A percentile compares a stretch with the other conserved stretches of the same genome.
phyloP scores from a whole-genome alignment of 2,797 vertebrate species.

The Nannoperca obscura region DNA sequence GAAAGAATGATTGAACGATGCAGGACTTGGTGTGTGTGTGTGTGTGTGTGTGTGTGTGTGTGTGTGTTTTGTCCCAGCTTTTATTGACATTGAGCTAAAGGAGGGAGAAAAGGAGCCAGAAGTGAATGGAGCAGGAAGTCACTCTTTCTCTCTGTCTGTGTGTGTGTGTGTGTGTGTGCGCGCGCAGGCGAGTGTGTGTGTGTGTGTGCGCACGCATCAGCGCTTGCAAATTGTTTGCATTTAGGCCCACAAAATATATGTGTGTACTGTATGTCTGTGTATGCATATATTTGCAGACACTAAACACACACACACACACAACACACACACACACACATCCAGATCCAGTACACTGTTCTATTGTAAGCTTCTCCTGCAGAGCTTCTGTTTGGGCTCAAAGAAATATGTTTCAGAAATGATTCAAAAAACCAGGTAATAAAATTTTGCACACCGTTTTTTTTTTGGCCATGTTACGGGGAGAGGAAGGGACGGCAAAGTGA shows the following conservation, averaged over 20 bases:
- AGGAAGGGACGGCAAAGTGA: neutral
- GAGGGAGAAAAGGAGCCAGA: slow-evolving; percentile 30
- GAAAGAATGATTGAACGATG: slow-evolving; percentile 17
- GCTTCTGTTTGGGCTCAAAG: slow-evolving; percentile 21
- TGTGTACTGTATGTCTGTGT: neutral
- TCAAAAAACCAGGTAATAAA: slow-evolving; percentile 55
- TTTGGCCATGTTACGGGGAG: neutral
- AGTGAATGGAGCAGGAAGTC: slow-evolving; percentile 22
- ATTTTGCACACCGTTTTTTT: slow-evolving; percentile 39
- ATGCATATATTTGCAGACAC: slow-evolving; percentile 25
- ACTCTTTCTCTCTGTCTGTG: neutral
- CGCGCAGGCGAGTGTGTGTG: no score
- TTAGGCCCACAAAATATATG: neutral
- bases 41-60: slow-evolving; percentile 20
- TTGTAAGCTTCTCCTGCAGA: slow-evolving; percentile 34
- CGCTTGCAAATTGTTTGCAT: slow-evolving; percentile 3
- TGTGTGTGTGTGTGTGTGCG: neutral
- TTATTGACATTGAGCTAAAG: slow-evolving; percentile 67
- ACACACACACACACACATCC: neutral
- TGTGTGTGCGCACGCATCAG: neutral
- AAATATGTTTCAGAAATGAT: slow-evolving; percentile 58
- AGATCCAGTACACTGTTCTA: neutral
- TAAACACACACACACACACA: neutral
- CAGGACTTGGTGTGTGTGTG: slow-evolving; percentile 17
- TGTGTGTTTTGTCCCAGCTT: slow-evolving; percentile 27